Conservation (phyloP, 2,888 invertebrate genomes). For the Sturmia bella region DNA sequence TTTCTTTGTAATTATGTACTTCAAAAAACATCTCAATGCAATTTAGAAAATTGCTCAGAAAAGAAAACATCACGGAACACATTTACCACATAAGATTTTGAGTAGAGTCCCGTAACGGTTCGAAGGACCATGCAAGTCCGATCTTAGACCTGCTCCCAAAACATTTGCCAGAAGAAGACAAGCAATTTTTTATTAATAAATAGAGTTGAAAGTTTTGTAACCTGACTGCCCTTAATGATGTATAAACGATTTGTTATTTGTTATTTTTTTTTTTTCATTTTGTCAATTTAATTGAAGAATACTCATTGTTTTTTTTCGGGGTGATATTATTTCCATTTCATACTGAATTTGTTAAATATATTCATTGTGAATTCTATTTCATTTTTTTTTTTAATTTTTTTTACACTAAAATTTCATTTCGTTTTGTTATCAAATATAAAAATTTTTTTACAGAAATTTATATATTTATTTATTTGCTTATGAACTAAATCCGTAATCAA, state of each 20-base stretch:
- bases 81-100: no score
- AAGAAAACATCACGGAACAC: no score
- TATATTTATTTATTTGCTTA: background rate
- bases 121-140: no score
- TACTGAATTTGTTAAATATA: constrained; percentile 16
- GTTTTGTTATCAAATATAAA: background rate
- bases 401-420: constrained; percentile 33
- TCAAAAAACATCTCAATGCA: no score
- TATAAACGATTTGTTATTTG: background rate
- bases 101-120: no score
- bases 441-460: background rate
- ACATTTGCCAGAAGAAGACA: no score
- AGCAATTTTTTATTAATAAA: no score
- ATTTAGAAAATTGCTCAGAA: no score
- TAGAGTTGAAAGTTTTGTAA: background rate
- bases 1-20: no score
- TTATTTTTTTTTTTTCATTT: background rate
- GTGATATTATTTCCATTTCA: constrained; percentile 45
- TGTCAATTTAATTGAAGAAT: constrained; percentile 1
- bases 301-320: constrained; percentile 4
- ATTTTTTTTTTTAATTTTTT: constrained; percentile 32
- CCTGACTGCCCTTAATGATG: constrained; percentile 4
- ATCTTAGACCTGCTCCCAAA: no score
- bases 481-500: constrained; percentile 13
- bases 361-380: background rate